Percentiles rank a stretch among this genome's conserved stretches.
Conservation (phyloP, 2,888 invertebrate species). For the Beris morrisii region DNA sequence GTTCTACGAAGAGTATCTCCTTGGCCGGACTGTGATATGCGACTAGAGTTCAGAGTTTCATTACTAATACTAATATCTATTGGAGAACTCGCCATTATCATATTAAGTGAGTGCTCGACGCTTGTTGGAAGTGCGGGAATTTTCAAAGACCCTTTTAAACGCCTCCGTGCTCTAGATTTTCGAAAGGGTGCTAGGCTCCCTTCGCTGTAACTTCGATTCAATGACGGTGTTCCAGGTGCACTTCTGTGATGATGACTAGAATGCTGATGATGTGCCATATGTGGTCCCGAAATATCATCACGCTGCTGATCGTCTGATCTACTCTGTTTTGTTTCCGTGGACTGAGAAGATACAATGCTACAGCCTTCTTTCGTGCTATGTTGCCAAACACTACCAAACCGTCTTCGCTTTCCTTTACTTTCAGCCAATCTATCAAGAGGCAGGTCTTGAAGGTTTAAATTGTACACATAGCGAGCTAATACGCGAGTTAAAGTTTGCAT, state of each 20-base stretch:
- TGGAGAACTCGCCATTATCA: constrained; percentile 44
- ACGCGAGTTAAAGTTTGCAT: constrained; percentile 95
- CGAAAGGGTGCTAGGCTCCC: constrained; percentile 57
- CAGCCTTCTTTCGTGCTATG: constrained; percentile 39
- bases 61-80: constrained; percentile 43
- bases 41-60: constrained; percentile 44
- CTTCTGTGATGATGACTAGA: constrained; percentile 35
- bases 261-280: constrained; percentile 31
- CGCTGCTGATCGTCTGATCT: constrained; percentile 43
- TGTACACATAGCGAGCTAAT: constrained; percentile 91
- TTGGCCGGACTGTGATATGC: constrained; percentile 33
- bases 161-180: constrained; percentile 43
- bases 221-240: constrained; percentile 47
- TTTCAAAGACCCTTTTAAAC: constrained; percentile 42
- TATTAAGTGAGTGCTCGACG: constrained; percentile 47
- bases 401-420: constrained; percentile 72
- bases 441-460: constrained; percentile 85
- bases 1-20: constrained; percentile 44
- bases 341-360: constrained; percentile 29
- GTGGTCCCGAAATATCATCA: constrained; percentile 34
- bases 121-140: constrained; percentile 44
- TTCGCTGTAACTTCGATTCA: constrained; percentile 62
- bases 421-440: constrained; percentile 78
- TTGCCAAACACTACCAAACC: constrained; percentile 57
- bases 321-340: constrained; percentile 40